phyloP scores from a whole-genome alignment of 1,140 invertebrate species.

The Psix sp. region DNA sequence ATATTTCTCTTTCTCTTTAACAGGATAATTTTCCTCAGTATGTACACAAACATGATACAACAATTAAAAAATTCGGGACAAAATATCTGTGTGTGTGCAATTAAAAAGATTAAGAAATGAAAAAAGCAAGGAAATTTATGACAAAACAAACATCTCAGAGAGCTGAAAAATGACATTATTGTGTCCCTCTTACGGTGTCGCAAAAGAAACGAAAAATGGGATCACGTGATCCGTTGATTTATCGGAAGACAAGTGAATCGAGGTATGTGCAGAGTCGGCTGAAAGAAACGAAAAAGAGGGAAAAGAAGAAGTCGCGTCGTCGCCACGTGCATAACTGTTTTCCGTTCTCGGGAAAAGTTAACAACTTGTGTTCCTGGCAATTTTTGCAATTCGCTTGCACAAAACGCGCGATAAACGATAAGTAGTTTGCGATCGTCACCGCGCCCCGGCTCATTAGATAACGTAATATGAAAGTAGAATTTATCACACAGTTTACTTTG shows the following conservation, averaged over 20 bases:
- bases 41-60: too few relatives aligned
- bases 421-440: constrained; percentile 58
- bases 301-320: constrained; percentile 54
- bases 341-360: constrained; percentile 72
- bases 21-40: too few relatives aligned
- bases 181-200: constrained; percentile 7
- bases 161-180: constrained; percentile 29
- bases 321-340: constrained; percentile 68
- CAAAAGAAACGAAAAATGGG: constrained; percentile 32
- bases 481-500: constrained; percentile 60
- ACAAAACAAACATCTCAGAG: constrained; percentile 2
- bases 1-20: too few relatives aligned
- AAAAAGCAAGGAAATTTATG: constrained; percentile 16
- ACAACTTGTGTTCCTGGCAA: constrained; percentile 55
- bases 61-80: too few relatives aligned
- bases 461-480: constrained; percentile 62
- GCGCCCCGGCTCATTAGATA: constrained; percentile 58
- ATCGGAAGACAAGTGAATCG: constrained; percentile 39
- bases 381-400: constrained; percentile 44
- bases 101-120: too few relatives aligned
- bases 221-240: constrained; percentile 48
- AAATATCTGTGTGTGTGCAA: too few relatives aligned
- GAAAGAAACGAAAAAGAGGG: constrained; percentile 14
- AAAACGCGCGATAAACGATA: constrained; percentile 57
- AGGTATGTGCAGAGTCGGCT: constrained; percentile 27